Percentiles rank a stretch among this genome's conserved stretches.
phyloP scores from a whole-genome alignment of 2,888 invertebrate genomes.

The Drosophila histrio region DNA sequence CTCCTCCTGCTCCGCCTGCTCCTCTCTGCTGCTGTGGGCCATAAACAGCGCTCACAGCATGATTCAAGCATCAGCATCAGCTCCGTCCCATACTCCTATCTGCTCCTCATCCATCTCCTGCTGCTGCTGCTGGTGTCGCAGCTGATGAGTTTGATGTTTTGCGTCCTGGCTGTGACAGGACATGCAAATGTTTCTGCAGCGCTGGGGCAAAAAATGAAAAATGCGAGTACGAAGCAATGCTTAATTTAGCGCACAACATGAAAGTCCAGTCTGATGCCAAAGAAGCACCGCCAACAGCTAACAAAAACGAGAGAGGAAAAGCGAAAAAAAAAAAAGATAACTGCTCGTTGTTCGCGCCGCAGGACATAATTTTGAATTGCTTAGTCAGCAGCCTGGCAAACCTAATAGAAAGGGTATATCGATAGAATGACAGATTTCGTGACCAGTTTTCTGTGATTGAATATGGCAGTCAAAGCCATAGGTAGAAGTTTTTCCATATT shows the following conservation, averaged over 20 bases:
- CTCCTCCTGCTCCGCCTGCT: constrained; percentile 14
- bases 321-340: constrained; percentile 19
- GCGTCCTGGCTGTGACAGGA: constrained; percentile 74
- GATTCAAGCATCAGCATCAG: constrained; percentile 28
- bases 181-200: constrained; percentile 73
- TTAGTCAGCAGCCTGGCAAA: constrained; percentile 35
- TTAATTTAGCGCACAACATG: constrained; percentile 79
- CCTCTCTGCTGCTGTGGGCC: constrained; percentile 32
- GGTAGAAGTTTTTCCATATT: not conserved
- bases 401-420: constrained; percentile 26
- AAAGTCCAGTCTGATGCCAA: constrained; percentile 39
- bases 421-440: not conserved
- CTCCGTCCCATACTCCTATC: not conserved
- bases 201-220: constrained; percentile 22
- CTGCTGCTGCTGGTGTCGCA: constrained; percentile 56
- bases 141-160: constrained; percentile 78
- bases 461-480: not conserved
- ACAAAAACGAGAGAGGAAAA: constrained; percentile 1
- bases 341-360: constrained; percentile 55
- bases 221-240: constrained; percentile 60
- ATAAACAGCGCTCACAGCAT: constrained; percentile 50
- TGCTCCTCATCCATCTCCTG: constrained; percentile 1
- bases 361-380: constrained; percentile 74
- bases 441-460: not conserved
- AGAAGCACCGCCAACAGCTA: constrained; percentile 10